Base-by-base conservation (phyloP, 2,888 invertebrate genomes). In the Panopea generosa region DNA sequence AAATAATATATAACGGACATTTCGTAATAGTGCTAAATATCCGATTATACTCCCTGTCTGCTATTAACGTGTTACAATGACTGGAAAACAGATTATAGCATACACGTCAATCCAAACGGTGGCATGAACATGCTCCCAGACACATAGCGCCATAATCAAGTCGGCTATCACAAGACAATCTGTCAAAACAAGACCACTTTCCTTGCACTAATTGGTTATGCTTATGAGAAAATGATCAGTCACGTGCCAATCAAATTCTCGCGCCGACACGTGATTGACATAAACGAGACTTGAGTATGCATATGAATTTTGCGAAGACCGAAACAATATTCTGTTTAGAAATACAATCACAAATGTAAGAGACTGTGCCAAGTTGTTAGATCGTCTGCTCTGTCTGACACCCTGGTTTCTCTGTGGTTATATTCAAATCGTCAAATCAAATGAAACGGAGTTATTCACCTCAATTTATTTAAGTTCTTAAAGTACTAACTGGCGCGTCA, bases 181-280 rank as follows among this genome's bases (percentile, higher is more conserved):
- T 67, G 67, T 67, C 57, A 67, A 67, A 67, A 59, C 45, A 57
- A 40, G 57, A 67, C 40, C 67, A 49, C 43, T 59, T 57, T 59
- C 53, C 45, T 24, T 53, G 52, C 55, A 45, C 33, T 72, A 72
- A 72, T 72, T 60, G 71, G 65, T 49, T 66, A 47, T 50, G 57
- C 71, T 65, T 65, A 52, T 60, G 65, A 53, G 53, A 72, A 72
- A 66, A 65, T 60, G 40, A 72, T 72, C 65, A 72, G 53, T 33
- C 57, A 59, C 60, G 71, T 66, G 71, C 53, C 71, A 59, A 53
- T 72, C 71, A 72, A 65, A 53, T 27, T 59, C 55, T 27, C 45
- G 26, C 18, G 38, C 38, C 59, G 65, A 65, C 65, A 40, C 26
- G 40, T 66, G 65, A 66, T 60, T 52, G 71, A 65, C 71, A 50